phyloP scores from a whole-genome alignment of 2,797 vertebrate species.

The Anguilla marmorata region DNA sequence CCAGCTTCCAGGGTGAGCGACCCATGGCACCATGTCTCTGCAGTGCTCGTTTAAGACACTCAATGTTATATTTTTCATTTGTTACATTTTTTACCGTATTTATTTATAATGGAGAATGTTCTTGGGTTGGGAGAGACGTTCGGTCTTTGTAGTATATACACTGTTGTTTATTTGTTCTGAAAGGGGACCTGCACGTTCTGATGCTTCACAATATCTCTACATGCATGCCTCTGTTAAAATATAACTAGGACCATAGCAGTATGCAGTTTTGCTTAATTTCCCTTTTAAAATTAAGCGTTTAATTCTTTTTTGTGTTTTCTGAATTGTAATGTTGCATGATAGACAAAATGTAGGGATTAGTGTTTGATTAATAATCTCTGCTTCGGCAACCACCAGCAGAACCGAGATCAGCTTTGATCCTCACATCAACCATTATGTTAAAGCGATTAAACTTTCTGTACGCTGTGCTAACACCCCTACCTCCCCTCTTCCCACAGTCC shows the following conservation, averaged over 20 bases:
- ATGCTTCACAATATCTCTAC: not conserved
- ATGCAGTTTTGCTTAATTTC: not conserved
- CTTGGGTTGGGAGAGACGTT: not conserved
- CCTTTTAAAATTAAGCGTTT: not conserved
- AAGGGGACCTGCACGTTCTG: not conserved
- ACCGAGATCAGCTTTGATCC: not conserved
- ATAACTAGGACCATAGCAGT: not conserved
- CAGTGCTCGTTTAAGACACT: not conserved
- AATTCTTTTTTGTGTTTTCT: not conserved
- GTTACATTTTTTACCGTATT: not conserved
- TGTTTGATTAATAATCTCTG: not conserved
- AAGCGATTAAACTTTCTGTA: not conserved
- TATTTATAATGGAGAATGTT: not conserved
- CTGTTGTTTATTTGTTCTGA: not conserved
- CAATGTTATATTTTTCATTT: not conserved
- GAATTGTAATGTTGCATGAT: not conserved
- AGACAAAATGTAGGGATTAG: not conserved
- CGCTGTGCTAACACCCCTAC: not conserved
- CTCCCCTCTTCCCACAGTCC: conserved; percentile 68
- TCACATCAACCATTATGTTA: not conserved
- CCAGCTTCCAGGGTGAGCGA: conserved; percentile 86
- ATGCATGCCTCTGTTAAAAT: not conserved
- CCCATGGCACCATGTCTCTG: not conserved
- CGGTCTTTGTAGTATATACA: not conserved
- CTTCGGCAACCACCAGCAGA: not conserved